phyloP scores from a whole-genome alignment of 2,888 invertebrate genomes.

The Limnephilus marmoratus region DNA sequence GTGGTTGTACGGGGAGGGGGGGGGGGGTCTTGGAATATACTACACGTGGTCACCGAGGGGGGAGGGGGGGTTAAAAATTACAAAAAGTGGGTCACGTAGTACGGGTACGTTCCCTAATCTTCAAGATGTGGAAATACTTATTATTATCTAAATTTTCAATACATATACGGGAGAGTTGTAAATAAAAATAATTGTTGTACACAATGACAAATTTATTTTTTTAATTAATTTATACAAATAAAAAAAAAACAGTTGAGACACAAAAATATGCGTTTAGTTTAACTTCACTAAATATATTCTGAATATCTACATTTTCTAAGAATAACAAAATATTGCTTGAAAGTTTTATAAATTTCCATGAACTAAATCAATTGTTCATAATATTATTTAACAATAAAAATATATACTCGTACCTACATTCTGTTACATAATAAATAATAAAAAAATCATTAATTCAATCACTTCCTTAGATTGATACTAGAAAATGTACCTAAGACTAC shows the following conservation, averaged over 20 bases:
- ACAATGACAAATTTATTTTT: background rate
- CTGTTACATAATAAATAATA: background rate
- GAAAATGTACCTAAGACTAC: background rate
- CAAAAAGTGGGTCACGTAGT: too few relatives aligned
- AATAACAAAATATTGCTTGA: conserved; percentile 16
- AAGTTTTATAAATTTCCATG: background rate
- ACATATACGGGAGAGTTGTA: background rate
- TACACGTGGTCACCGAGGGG: too few relatives aligned
- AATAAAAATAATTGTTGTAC: background rate
- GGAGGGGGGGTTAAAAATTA: too few relatives aligned
- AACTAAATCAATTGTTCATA: too few relatives aligned
- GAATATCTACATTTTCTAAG: background rate
- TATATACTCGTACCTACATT: background rate
- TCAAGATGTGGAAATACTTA: too few relatives aligned
- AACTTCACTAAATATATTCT: background rate
- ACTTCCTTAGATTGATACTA: background rate
- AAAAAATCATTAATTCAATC: background rate
- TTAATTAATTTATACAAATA: background rate
- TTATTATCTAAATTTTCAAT: background rate
- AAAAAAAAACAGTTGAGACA: background rate
- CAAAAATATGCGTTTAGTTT: background rate
- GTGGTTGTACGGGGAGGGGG: too few relatives aligned
- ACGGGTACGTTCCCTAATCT: too few relatives aligned
- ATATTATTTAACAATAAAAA: background rate
- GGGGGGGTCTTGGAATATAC: too few relatives aligned